phyloP scores from a whole-genome alignment of 2,888 invertebrate species.

The Drosophila kuntzei region DNA sequence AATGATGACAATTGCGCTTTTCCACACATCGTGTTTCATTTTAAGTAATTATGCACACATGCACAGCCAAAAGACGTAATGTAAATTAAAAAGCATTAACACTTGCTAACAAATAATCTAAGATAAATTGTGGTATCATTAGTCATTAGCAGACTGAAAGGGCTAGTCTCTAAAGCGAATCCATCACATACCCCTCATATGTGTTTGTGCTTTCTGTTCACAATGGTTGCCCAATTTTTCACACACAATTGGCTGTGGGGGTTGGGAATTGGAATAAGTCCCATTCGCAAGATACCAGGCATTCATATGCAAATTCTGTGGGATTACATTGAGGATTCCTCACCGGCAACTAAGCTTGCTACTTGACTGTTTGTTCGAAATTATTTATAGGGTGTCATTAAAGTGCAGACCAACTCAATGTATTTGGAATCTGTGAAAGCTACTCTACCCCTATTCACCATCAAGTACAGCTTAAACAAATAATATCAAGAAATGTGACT shows the following conservation, averaged over 20 bases:
- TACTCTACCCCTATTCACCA: background rate
- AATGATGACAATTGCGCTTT: constrained; percentile 69
- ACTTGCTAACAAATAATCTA: constrained; percentile 68
- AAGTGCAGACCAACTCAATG: constrained; percentile 11
- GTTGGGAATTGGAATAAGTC: constrained; percentile 26
- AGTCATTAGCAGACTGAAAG: constrained; percentile 69
- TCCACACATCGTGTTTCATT: constrained; percentile 48
- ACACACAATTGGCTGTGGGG: constrained; percentile 36
- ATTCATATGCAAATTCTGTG: constrained; percentile 61
- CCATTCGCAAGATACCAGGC: constrained; percentile 31
- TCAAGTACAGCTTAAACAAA: constrained; percentile 17
- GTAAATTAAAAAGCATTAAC: constrained; percentile 68
- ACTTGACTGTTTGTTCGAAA: constrained; percentile 46
- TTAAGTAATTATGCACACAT: constrained; percentile 64
- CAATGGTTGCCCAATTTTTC: constrained; percentile 59
- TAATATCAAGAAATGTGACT: background rate
- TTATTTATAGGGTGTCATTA: constrained; percentile 53
- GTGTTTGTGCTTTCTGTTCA: constrained; percentile 57
- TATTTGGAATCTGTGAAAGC: constrained; percentile 2
- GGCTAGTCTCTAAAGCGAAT: constrained; percentile 28
- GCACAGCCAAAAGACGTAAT: constrained; percentile 16
- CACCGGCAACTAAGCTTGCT: constrained; percentile 45
- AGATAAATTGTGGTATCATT: constrained; percentile 77
- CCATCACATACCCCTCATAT: constrained; percentile 38
- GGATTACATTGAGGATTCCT: constrained; percentile 25